Evolutionary conservation across 2,113 vertebrate species (phyloP).

Genomic region (Theristicus caerulescens): DNA sequence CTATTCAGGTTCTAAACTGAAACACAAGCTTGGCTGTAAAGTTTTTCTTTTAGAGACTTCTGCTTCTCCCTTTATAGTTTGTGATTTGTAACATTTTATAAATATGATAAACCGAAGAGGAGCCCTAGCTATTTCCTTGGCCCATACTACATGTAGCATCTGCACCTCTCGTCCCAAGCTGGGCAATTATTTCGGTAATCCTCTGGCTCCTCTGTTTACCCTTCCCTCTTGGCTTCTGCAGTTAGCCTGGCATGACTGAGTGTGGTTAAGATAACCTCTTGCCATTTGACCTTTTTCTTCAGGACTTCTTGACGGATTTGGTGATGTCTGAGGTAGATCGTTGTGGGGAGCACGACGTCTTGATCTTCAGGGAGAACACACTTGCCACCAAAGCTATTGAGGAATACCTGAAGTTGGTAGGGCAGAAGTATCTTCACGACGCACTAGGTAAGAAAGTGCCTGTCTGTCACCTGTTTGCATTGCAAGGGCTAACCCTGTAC

Average conservation of each 20-base stretch:
- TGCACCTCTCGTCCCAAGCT: background rate
- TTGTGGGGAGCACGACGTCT: slow-evolving; percentile 92
- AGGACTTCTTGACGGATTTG: slow-evolving; percentile 96
- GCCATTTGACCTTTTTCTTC: slow-evolving; percentile 28
- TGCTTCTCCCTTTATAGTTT: background rate
- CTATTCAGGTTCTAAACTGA: background rate
- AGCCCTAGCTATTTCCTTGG: background rate
- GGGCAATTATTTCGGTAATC: background rate
- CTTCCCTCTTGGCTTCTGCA: background rate
- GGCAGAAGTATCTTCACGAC: slow-evolving; percentile 94
- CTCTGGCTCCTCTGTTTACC: background rate
- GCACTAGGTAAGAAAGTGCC: slow-evolving; percentile 84
- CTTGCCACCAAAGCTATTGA: slow-evolving; percentile 96
- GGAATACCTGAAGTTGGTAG: slow-evolving; percentile 95
- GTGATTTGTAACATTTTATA: background rate
- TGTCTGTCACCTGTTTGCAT: background rate
- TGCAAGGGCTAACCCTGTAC: background rate
- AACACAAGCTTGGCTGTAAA: background rate
- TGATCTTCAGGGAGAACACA: slow-evolving; percentile 98
- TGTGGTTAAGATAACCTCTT: slow-evolving; percentile 26
- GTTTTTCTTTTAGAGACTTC: background rate
- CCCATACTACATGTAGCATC: background rate
- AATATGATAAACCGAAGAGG: background rate
- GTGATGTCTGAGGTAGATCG: slow-evolving; percentile 97
- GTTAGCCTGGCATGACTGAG: background rate